Base-by-base conservation (phyloP, 2,888 invertebrate species). In the Pristionchus mayeri region DNA sequence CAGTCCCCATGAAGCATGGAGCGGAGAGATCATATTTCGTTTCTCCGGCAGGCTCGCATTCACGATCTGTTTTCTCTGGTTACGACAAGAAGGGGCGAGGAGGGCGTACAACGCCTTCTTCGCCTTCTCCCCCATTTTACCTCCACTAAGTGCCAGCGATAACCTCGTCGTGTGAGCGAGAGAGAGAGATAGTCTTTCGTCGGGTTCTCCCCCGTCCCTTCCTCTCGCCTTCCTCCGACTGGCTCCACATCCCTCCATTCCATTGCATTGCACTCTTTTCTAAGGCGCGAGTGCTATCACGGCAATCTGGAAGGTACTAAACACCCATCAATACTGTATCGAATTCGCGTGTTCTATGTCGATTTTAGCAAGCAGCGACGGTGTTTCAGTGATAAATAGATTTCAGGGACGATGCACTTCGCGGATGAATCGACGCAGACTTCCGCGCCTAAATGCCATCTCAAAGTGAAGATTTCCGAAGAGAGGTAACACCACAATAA, bases 141-240 rank as follows among this genome's bases (percentile, higher is more conserved):
- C 63, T 30, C 63, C 34, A 30, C 11, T 63, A 63, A 63, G 63
- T 63, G 63, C 34, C 63, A 30, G 63, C 63, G 63, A 63, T 63
- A 63, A 34, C 30, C 60, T 13, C 27, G 7, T 7, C 34, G 37
- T 63, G 30, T 63, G 63, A 34, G 63, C 6, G 16, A 60, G 60
- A 44, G 13, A 44, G 60, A 60, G 60, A 3, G 63, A 37, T 27
- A 63, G 63, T 27, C 63, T 13, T n/a, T n/a, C 24, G n/a, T n/a
- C n/a, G 7, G 44, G 44, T 44, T 44, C 44, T 13, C 44, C 6
- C 44, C 13, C 6, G 6, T 44, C 18, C 16, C 34, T 18, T 18
- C 30, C 57, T 57, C 2, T 18, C n/a, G n/a, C n/a, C n/a, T n/a
- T n/a, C n/a, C n/a, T n/a, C n/a, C n/a, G n/a, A n/a, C n/a, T n/a